These are phyloP conservation scores for Champsocephalus esox DNA, from an alignment of 2,797 vertebrate species.

Conservation along the genomic window DNA sequence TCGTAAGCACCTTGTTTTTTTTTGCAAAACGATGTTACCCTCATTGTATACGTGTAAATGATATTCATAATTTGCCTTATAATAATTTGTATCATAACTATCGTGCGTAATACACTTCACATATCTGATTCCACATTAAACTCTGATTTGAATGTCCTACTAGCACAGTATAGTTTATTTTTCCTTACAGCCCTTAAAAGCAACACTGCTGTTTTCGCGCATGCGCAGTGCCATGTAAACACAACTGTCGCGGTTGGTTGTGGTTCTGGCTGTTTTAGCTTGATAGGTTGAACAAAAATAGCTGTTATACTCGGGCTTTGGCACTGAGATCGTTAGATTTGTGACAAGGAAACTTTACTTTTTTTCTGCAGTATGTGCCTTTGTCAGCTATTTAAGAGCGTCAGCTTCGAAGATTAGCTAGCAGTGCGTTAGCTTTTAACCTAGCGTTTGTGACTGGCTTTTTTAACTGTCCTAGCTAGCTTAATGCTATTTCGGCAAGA, in stretches of 20 bases:
- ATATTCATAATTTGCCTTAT: rapidly evolving
- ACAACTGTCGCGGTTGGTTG: conserved; percentile 54
- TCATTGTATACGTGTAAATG: neutral
- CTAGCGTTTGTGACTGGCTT: conserved; percentile 36
- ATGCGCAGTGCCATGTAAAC: conserved; percentile 84
- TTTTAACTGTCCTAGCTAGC: conserved; percentile 17
- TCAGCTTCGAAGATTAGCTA: conserved; percentile 5
- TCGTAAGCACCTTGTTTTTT: rapidly evolving
- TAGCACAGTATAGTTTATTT: rapidly evolving
- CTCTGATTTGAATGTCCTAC: too few species aligned
- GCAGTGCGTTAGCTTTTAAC: conserved; percentile 38
- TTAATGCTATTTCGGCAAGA: conserved; percentile 24
- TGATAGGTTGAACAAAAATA: conserved; percentile 3
- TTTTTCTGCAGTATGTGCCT: neutral
- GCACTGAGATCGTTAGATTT: neutral
- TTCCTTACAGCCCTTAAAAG: neutral
- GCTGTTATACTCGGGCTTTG: neutral
- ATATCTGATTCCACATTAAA: neutral
- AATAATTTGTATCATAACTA: neutral
- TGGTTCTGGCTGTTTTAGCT: conserved; percentile 14
- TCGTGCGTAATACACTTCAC: rapidly evolving
- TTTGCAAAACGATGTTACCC: rapidly evolving
- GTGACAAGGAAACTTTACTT: neutral
- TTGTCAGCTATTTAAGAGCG: neutral
- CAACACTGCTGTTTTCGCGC: conserved; percentile 54